A percentile compares a stretch with the other conserved stretches of the same genome.
These are phyloP conservation scores for Semicossyphus pulcher DNA, from an alignment of 2,113 vertebrate genomes.

Conservation along the genomic window DNA sequence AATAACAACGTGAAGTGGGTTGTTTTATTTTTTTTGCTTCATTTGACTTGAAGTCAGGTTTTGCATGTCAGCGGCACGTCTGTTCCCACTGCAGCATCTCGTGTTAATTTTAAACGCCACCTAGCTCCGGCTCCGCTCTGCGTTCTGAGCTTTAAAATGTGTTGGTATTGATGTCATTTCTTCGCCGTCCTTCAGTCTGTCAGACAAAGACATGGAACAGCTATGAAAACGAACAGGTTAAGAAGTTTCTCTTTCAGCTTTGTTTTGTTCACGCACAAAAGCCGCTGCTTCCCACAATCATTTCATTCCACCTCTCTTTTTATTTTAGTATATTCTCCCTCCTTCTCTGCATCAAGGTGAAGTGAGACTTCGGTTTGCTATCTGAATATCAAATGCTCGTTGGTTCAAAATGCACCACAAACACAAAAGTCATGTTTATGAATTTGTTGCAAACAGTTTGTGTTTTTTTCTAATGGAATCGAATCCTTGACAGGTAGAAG, in stretches of 20 bases:
- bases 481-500: conserved; percentile 52
- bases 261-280: conserved; percentile 76
- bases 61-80: conserved; percentile 25
- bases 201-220: conserved; percentile 51
- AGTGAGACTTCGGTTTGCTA: conserved; percentile 53
- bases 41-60: conserved; percentile 53
- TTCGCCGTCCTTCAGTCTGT: conserved; percentile 76
- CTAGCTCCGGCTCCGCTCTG: conserved; percentile 56
- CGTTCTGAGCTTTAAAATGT: conserved; percentile 61
- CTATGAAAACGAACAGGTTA: conserved; percentile 70
- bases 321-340: conserved; percentile 55
- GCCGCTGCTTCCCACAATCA: conserved; percentile 58
- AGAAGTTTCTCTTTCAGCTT: conserved; percentile 77
- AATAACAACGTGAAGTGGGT: not conserved
- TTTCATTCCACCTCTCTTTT: conserved; percentile 53
- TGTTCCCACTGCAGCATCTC: conserved; percentile 47
- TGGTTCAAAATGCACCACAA: conserved; percentile 57
- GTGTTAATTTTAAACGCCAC: conserved; percentile 70
- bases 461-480: conserved; percentile 48
- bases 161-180: conserved; percentile 74
- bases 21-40: conserved; percentile 16
- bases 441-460: conserved; percentile 40
- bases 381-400: conserved; percentile 74
- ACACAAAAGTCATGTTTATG: conserved; percentile 59
- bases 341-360: conserved; percentile 75